A percentile compares a stretch with the other conserved stretches of the same genome.
phyloP scores from a whole-genome alignment of 2,888 invertebrate species.

The Calameuta pallipes region DNA sequence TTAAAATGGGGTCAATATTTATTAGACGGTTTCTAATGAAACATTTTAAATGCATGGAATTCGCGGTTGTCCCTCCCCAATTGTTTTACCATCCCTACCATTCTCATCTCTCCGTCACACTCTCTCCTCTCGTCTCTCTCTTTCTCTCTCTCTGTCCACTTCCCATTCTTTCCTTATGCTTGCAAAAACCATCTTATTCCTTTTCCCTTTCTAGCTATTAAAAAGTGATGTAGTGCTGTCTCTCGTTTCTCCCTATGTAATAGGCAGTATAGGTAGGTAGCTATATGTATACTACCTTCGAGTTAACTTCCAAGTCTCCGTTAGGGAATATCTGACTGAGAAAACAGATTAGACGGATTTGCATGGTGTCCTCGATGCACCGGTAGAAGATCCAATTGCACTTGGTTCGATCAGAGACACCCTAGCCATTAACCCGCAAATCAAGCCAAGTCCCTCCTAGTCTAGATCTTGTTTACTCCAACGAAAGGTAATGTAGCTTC shows the following conservation, averaged over 20 bases:
- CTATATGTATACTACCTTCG: not conserved
- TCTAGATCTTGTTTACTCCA: conserved; percentile 6
- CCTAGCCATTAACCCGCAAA: conserved; percentile 4
- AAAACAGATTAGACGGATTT: not conserved
- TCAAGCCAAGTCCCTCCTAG: not conserved
- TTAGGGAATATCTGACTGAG: not conserved
- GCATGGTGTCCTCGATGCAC: not conserved
- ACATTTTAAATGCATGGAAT: conserved; percentile 63
- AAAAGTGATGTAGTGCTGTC: conserved; percentile 45
- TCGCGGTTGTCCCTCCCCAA: conserved; percentile 40
- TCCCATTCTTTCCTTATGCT: not conserved
- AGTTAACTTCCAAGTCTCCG: not conserved
- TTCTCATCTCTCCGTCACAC: not conserved
- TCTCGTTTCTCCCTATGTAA: conserved; percentile 24
- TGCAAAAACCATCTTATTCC: not conserved
- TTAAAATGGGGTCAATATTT: conserved; percentile 57
- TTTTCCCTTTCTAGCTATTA: conserved; percentile 33
- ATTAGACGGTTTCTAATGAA: conserved; percentile 62
- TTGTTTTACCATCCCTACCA: not conserved
- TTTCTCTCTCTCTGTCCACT: conserved; percentile 15
- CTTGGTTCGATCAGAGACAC: not conserved
- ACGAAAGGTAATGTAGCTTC: conserved; percentile 9
- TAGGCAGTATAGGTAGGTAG: not conserved
- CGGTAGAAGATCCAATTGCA: not conserved
- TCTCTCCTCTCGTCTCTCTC: conserved; percentile 10